A percentile compares a stretch with the other conserved stretches of the same genome.
phyloP scores from a whole-genome alignment of 2,888 invertebrate species.

The Lasioglossum figueresi region DNA sequence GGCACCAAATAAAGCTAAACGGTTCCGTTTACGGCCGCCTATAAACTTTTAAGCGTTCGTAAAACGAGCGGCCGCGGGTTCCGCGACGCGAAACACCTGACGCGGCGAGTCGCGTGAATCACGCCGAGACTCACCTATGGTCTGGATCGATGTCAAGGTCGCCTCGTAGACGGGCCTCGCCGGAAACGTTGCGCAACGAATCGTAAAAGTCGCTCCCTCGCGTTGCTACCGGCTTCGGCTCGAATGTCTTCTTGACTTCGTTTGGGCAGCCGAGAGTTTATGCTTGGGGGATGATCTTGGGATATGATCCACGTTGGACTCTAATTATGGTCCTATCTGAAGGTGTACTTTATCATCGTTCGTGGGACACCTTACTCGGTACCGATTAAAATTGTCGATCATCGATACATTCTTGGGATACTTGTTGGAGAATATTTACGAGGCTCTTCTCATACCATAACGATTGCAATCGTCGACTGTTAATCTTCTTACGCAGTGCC shows the following conservation, averaged over 20 bases:
- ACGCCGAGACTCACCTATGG: conserved; percentile 51
- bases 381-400: neutral
- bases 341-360: neutral
- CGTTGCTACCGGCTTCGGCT: neutral
- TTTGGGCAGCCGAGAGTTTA: neutral
- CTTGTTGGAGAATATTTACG: too few species aligned
- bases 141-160: conserved; percentile 82
- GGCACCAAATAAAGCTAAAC: conserved; percentile 81
- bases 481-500: neutral
- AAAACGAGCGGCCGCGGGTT: conserved; percentile 75
- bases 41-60: conserved; percentile 84
- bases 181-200: conserved; percentile 70
- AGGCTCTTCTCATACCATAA: neutral
- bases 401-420: neutral
- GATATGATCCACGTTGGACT: neutral
- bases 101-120: conserved; percentile 60
- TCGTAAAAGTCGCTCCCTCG: conserved; percentile 72
- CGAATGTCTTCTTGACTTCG: neutral
- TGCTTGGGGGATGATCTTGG: neutral
- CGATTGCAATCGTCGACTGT: neutral
- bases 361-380: neutral
- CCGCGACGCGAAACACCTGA: conserved; percentile 63
- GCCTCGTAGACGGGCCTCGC: conserved; percentile 42
- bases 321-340: neutral
- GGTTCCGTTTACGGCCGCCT: conserved; percentile 81